phyloP scores from a whole-genome alignment of 2,888 invertebrate genomes.

The Synanthedon myopaeformis region DNA sequence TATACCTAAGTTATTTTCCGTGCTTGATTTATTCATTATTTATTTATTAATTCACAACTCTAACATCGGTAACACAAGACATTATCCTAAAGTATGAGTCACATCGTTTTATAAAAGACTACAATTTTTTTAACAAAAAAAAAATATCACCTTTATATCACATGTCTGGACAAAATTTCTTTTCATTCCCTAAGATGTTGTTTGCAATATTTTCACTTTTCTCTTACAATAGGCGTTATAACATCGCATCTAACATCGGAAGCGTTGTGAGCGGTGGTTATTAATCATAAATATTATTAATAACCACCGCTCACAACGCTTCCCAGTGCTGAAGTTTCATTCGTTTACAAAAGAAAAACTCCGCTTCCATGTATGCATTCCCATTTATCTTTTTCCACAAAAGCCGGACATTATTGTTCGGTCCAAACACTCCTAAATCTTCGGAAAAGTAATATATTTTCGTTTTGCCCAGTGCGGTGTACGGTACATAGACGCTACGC shows the following conservation, averaged over 20 bases:
- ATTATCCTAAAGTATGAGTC: too few species aligned
- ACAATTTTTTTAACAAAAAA: too few species aligned
- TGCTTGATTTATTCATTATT: too few species aligned
- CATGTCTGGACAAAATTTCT: too few species aligned
- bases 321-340: conserved; percentile 54
- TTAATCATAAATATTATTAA: conserved; percentile 68
- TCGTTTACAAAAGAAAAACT: conserved; percentile 65
- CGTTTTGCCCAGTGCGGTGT: conserved; percentile 69
- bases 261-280: too few species aligned
- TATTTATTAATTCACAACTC: too few species aligned
- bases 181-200: conserved; percentile 14
- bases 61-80: too few species aligned
- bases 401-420: conserved; percentile 73
- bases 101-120: too few species aligned
- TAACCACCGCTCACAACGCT: conserved; percentile 35
- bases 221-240: conserved; percentile 38
- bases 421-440: conserved; percentile 72
- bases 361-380: conserved; percentile 62
- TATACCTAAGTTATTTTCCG: too few species aligned
- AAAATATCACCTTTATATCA: too few species aligned
- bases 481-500: conserved; percentile 51
- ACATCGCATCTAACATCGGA: too few species aligned
- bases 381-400: conserved; percentile 72
- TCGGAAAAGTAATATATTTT: conserved; percentile 72
- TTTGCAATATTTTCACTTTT: conserved; percentile 34